A percentile compares a stretch with the other conserved stretches of the same genome.
phyloP scores from a whole-genome alignment of 2,888 invertebrate species.

The Scrobipalpa atriplicella region DNA sequence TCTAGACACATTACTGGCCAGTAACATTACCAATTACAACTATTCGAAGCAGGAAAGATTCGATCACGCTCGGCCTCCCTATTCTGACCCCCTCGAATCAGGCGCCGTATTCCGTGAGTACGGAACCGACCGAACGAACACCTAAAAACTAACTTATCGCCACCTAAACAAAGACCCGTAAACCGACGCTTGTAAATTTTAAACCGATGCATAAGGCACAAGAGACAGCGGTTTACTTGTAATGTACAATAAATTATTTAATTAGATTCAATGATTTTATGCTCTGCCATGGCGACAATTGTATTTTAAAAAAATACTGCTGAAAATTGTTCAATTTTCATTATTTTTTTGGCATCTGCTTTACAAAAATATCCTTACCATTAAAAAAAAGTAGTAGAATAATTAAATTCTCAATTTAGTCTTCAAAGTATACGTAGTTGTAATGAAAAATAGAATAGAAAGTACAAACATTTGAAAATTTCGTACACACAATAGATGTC shows the following conservation, averaged over 20 bases:
- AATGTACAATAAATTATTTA: too few species aligned
- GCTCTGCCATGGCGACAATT: too few species aligned
- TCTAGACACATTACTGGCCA: neutral
- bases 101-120: constrained; percentile 19
- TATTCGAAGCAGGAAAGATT: neutral
- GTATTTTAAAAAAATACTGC: too few species aligned
- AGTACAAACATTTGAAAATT: neutral
- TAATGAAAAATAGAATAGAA: neutral
- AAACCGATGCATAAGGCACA: constrained; percentile 42
- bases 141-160: constrained; percentile 72
- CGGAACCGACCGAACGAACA: constrained; percentile 41
- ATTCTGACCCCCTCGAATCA: constrained; percentile 17
- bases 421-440: too few species aligned
- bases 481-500: constrained; percentile 32
- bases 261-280: too few species aligned
- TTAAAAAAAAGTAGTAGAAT: too few species aligned
- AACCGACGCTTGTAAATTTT: constrained; percentile 70
- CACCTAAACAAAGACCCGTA: constrained; percentile 71
- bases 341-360: too few species aligned
- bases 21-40: neutral
- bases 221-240: constrained; percentile 47
- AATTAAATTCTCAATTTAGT: too few species aligned
- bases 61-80: neutral
- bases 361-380: too few species aligned
- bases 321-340: too few species aligned